These are phyloP conservation scores for Itoplectis maculator DNA, from an alignment of 2,888 invertebrate genomes.

Conservation along the genomic window DNA sequence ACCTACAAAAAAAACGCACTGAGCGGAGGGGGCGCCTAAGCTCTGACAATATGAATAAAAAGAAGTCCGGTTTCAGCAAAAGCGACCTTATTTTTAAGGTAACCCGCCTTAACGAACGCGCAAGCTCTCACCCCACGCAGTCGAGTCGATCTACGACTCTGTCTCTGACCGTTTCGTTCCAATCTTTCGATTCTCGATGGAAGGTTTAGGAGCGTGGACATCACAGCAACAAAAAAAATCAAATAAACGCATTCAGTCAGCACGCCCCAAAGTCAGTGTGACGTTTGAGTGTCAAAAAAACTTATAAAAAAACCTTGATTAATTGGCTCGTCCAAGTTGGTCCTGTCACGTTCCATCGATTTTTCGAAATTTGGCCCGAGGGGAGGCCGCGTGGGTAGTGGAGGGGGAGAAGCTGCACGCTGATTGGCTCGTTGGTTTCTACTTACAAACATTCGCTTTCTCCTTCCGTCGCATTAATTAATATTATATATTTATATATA, in stretches of 20 bases:
- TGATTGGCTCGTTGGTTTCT: conserved; percentile 84
- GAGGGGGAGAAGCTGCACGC: conserved; percentile 82
- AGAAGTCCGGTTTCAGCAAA: conserved; percentile 97
- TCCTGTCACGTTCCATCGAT: conserved; percentile 69
- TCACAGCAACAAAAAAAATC: not conserved
- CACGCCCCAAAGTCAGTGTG: not conserved
- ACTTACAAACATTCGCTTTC: conserved; percentile 83
- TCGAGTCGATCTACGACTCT: conserved; percentile 70
- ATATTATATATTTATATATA: conserved; percentile 74
- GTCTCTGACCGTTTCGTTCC: conserved; percentile 52
- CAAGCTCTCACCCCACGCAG: conserved; percentile 80
- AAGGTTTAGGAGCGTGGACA: conserved; percentile 58
- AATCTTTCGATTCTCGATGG: conserved; percentile 75
- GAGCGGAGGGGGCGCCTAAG: conserved; percentile 98
- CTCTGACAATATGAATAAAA: conserved; percentile 94
- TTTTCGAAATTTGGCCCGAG: conserved; percentile 75
- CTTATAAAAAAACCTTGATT: not conserved
- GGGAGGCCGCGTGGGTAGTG: conserved; percentile 76
- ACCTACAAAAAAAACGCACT: conserved; percentile 99
- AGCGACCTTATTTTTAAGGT: conserved; percentile 99
- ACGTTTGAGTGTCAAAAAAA: not conserved
- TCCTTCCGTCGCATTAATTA: conserved; percentile 78
- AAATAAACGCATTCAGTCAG: not conserved
- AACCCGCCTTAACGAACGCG: conserved; percentile 88
- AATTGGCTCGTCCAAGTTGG: conserved; percentile 9